Conservation (phyloP, 2,797 vertebrate species). For the Cichlasoma orientale region DNA sequence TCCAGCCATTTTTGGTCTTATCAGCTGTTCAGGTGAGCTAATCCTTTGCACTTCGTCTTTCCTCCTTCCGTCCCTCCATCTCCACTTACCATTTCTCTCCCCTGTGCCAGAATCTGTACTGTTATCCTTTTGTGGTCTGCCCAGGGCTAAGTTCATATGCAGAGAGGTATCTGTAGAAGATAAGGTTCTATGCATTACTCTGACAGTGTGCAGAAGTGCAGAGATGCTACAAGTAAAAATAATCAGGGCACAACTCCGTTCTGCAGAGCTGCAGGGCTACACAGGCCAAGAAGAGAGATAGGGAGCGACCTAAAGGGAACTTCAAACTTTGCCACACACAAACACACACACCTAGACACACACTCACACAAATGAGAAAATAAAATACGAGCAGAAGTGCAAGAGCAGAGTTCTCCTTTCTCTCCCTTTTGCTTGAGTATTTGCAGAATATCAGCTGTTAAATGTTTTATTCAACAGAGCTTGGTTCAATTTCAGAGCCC, state of each 20-base stretch:
- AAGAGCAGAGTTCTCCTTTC: constrained; percentile 32
- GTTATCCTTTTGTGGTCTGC: constrained; percentile 42
- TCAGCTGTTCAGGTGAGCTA: constrained; percentile 49
- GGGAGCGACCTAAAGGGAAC: constrained; percentile 36
- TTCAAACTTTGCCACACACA: constrained; percentile 33
- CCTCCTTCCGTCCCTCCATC: background rate
- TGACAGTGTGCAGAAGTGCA: constrained; percentile 47
- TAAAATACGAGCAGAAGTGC: constrained; percentile 21
- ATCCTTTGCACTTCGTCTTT: constrained; percentile 36
- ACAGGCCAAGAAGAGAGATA: constrained; percentile 29
- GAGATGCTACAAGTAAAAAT: constrained; percentile 58
- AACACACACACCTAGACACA: background rate
- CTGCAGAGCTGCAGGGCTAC: constrained; percentile 47
- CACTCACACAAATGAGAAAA: constrained; percentile 28
- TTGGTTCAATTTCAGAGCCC: constrained; percentile 42
- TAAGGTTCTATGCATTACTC: constrained; percentile 60
- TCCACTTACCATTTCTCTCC: background rate
- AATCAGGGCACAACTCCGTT: constrained; percentile 56
- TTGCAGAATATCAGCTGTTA: constrained; percentile 52
- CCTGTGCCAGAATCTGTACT: background rate
- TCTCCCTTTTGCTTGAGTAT: constrained; percentile 32
- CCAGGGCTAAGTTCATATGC: constrained; percentile 62
- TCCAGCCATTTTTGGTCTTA: constrained; percentile 30
- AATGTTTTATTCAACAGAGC: constrained; percentile 71
- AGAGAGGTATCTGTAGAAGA: constrained; percentile 54